These are phyloP conservation scores for Sebastes fasciatus DNA, from an alignment of 2,113 vertebrate genomes.

Conservation along the genomic window DNA sequence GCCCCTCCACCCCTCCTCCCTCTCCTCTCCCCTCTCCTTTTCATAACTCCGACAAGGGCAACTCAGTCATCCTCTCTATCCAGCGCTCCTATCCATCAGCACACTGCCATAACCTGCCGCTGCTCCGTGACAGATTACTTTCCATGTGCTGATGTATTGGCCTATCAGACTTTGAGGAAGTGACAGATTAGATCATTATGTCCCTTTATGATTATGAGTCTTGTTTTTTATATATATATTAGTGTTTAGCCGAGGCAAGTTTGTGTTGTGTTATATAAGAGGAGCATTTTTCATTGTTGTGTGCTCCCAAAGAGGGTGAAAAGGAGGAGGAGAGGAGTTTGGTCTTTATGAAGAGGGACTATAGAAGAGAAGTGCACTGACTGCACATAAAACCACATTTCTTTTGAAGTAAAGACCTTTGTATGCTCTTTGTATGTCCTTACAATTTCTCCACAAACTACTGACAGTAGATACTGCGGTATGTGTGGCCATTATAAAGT, in stretches of 20 bases:
- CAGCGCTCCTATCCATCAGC: slow-evolving; percentile 75
- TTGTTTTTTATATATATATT: slow-evolving; percentile 40
- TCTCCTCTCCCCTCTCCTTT: slow-evolving; percentile 31
- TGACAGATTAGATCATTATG: slow-evolving; percentile 79
- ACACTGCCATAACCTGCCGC: slow-evolving; percentile 72
- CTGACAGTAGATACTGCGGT: neutral
- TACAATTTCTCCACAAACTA: neutral
- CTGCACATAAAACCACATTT: slow-evolving; percentile 14
- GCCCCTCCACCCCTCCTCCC: neutral
- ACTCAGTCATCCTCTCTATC: slow-evolving; percentile 70
- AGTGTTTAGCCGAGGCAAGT: slow-evolving; percentile 32
- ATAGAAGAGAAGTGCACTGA: neutral
- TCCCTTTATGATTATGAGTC: slow-evolving; percentile 62
- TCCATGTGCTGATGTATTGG: slow-evolving; percentile 70
- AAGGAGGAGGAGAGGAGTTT: slow-evolving; percentile 5
- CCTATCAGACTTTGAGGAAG: slow-evolving; percentile 72
- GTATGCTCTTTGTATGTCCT: neutral
- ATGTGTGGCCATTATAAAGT: neutral
- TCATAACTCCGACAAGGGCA: slow-evolving; percentile 77
- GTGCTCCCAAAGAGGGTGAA: slow-evolving; percentile 1
- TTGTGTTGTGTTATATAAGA: slow-evolving; percentile 17
- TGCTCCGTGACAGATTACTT: slow-evolving; percentile 68
- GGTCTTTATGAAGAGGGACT: slow-evolving; percentile 4
- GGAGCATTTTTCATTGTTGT: slow-evolving; percentile 16
- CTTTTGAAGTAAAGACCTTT: slow-evolving; percentile 7